These are phyloP conservation scores for Apis laboriosa DNA, from an alignment of 1,140 invertebrate genomes.

Conservation along the genomic window DNA sequence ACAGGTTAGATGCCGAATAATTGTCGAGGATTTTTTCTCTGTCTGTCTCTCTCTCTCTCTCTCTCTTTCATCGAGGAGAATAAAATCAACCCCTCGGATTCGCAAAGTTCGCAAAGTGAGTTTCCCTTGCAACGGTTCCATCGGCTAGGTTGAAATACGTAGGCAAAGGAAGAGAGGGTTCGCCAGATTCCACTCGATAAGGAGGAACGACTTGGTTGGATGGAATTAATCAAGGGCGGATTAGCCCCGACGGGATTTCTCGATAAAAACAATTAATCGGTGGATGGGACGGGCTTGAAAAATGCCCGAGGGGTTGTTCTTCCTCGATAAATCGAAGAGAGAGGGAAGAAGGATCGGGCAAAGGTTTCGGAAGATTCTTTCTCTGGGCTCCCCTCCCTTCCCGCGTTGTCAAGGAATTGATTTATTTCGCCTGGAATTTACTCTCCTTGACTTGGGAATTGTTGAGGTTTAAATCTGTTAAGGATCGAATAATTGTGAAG, in stretches of 20 bases:
- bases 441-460: no score
- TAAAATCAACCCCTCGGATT: background rate
- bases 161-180: background rate
- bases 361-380: constrained; percentile 31
- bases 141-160: background rate
- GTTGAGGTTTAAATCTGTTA: no score
- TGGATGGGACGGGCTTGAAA: constrained; percentile 52
- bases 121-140: background rate
- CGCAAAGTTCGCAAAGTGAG: background rate
- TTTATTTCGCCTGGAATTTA: background rate
- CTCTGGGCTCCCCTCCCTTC: no score
- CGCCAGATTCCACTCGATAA: constrained; percentile 59
- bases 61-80: background rate
- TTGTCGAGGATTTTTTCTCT: constrained; percentile 41
- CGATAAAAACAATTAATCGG: constrained; percentile 66
- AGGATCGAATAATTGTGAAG: no score
- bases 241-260: constrained; percentile 49
- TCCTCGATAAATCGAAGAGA: background rate
- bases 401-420: background rate
- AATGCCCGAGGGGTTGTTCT: constrained; percentile 32
- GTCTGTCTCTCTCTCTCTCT: no score
- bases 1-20: constrained; percentile 52
- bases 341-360: background rate
- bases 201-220: constrained; percentile 35
- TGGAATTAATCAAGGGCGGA: constrained; percentile 60